These are phyloP conservation scores for Chaenogobius annularis DNA, from an alignment of 2,113 vertebrate species.

Conservation along the genomic window DNA sequence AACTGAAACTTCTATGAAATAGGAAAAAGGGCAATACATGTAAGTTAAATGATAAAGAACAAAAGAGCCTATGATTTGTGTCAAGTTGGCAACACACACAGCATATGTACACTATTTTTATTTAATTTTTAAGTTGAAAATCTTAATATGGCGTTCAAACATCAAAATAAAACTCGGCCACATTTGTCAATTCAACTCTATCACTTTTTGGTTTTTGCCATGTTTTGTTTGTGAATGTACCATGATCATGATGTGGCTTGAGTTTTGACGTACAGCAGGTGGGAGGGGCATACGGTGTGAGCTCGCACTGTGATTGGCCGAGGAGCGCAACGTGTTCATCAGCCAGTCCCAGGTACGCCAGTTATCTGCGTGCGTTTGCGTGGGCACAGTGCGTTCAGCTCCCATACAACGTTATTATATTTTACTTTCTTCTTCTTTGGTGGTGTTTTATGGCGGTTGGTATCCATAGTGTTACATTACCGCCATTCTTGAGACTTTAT, in stretches of 20 bases:
- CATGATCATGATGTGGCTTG: conserved; percentile 1
- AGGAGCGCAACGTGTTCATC: conserved; percentile 78
- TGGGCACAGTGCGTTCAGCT: conserved; percentile 13
- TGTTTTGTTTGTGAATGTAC: background rate
- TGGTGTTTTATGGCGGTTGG: too few species aligned
- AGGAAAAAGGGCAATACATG: background rate
- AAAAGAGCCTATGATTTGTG: background rate
- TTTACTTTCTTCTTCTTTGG: too few species aligned
- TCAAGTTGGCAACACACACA: too few species aligned
- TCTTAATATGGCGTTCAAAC: background rate
- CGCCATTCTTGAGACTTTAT: too few species aligned
- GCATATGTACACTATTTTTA: too few species aligned
- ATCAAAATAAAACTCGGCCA: background rate
- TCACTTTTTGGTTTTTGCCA: background rate
- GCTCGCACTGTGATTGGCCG: conserved; percentile 67
- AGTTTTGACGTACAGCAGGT: conserved; percentile 6
- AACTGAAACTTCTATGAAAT: conserved; percentile 19
- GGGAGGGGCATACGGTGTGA: background rate
- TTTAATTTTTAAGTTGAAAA: too few species aligned
- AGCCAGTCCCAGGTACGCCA: conserved; percentile 70
- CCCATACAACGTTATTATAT: conserved; percentile 10
- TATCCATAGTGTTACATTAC: too few species aligned
- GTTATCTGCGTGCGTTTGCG: conserved; percentile 35
- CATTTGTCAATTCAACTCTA: background rate
- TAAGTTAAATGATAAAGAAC: background rate